phyloP scores from a whole-genome alignment of 2,888 invertebrate genomes.

The Pachliopta kotzebuea region DNA sequence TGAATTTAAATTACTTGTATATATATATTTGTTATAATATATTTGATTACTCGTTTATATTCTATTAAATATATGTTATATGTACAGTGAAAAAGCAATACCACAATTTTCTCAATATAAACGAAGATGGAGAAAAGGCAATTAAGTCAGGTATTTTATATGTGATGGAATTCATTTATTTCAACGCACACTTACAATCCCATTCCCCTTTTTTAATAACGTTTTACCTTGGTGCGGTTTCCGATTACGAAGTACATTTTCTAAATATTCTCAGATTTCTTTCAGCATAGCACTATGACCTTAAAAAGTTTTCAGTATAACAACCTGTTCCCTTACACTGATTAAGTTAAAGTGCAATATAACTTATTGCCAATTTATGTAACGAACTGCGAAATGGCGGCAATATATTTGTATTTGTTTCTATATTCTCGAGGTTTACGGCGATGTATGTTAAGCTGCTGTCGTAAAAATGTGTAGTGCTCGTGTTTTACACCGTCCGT shows the following conservation, averaged over 20 bases:
- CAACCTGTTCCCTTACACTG: neutral
- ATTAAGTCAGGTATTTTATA: conserved; percentile 8
- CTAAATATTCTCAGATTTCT: neutral
- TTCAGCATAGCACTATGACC: neutral
- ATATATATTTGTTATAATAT: neutral
- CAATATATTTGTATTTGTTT: conserved; percentile 58
- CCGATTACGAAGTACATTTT: neutral
- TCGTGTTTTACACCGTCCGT: conserved; percentile 68
- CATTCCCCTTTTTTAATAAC: conserved; percentile 6
- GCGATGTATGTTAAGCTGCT: conserved; percentile 70
- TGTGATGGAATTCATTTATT: conserved; percentile 6
- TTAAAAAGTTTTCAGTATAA: neutral
- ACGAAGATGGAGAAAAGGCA: conserved; percentile 2
- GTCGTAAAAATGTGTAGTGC: conserved; percentile 66
- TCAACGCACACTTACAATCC: conserved; percentile 22
- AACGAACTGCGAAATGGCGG: conserved; percentile 63
- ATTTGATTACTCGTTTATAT: neutral
- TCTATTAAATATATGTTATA: neutral
- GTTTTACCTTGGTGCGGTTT: neutral
- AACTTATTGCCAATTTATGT: conserved; percentile 60
- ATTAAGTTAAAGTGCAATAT: conserved; percentile 43
- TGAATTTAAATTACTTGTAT: neutral
- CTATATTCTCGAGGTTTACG: conserved; percentile 61
- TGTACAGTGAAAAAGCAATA: conserved; percentile 3
- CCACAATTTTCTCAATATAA: neutral